Base-by-base conservation (phyloP, 2,888 invertebrate genomes). In the Campopleginae sp. region DNA sequence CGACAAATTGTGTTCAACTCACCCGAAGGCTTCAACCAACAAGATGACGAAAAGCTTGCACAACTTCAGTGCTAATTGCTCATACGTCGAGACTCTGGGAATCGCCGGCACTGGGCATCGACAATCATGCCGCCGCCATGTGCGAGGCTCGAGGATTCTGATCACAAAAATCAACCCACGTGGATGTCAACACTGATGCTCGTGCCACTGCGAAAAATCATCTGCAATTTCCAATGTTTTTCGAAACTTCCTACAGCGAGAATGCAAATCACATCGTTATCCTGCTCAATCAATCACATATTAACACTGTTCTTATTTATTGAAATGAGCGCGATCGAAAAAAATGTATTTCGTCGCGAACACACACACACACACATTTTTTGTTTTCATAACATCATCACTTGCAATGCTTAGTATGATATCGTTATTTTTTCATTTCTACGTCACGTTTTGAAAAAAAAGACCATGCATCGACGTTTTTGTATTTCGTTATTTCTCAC, bases 391-490 rank as follows among this genome's bases (percentile, higher is more conserved):
- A 27, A 10, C 12, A 54, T 54, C 46, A n/a, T 2, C 17, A 27
- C 7, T 58, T 72, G n/a, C 61, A 44, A 75, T 58, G 19, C 19
- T 38, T 48, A n/a, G 33, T 71, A 12, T 14, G 19, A 8, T 12
- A 12, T 71, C 58, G 17, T 10, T 0, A 17, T 72, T 54, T 12
- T 10, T 14, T 54, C 14, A 27, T 58, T 10, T 54, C 19, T 23
- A 27, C 23, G 54, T 5, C 31, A 23, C 5, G 23, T 17, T 2
- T 10, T 2, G n/a, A 91, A 14, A 90, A 91, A 86, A 90, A 90
- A 90, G 63, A 71, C 23, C n/a, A n/a, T n/a, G n/a, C 23, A 70
- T 23, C 61, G 17, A 48, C 70, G 33, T 63, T 42, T 46, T 33
- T 63, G 38, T 63, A 46, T 31, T n/a, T 8, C 14, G n/a, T n/a